These are phyloP conservation scores for Takifugu bimaculatus DNA, from an alignment of 2,113 vertebrate species.

Conservation along the genomic window DNA sequence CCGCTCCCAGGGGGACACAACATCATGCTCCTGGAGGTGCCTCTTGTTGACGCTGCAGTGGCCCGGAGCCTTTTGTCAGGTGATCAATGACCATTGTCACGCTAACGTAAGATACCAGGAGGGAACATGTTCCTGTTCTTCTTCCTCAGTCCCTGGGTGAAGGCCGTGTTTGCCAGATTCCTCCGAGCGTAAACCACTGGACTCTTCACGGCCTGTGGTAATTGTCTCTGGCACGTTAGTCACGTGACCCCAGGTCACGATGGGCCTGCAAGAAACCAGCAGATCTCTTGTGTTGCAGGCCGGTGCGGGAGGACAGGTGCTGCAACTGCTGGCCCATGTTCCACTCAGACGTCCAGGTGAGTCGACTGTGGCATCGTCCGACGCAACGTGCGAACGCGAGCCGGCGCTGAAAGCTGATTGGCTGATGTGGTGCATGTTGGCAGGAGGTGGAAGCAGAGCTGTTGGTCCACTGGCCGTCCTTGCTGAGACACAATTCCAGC, in stretches of 20 bases:
- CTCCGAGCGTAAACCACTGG: conserved; percentile 58
- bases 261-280: too few species aligned
- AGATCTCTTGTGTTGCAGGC: conserved; percentile 51
- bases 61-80: conserved; percentile 73
- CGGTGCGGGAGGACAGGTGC: conserved; percentile 13
- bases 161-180: conserved; percentile 54
- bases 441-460: conserved; percentile 67
- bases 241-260: not conserved
- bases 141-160: conserved; percentile 43
- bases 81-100: conserved; percentile 37
- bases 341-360: conserved; percentile 70
- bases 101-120: not conserved
- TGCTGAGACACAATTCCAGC: conserved; percentile 45
- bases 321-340: conserved; percentile 72
- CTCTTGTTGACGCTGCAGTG: conserved; percentile 69
- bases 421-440: not conserved
- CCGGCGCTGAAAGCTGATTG: not conserved
- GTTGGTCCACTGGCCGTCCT: conserved; percentile 60
- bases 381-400: too few species aligned
- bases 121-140: not conserved
- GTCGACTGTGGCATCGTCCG: not conserved
- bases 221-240: not conserved
- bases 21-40: conserved; percentile 65
- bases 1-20: fast-evolving
- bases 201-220: conserved; percentile 77